Percentiles rank a stretch among this genome's conserved stretches.
Evolutionary conservation across 35 echinoderm and acorn worm genomes (phyloP).

Genomic region (Lytechinus pictus): DNA sequence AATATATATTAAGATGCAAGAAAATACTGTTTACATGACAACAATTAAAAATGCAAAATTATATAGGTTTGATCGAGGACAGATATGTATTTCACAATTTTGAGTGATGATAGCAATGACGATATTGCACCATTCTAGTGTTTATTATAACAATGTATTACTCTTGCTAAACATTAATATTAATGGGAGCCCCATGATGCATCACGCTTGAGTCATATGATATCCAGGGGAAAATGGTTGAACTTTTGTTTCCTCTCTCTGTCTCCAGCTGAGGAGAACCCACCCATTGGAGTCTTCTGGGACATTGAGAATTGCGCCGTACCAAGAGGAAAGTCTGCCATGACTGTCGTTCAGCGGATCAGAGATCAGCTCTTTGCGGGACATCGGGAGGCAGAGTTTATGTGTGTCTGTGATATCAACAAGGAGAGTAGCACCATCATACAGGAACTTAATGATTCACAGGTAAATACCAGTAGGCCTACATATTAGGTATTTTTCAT

Average conservation of each 20-base stretch:
- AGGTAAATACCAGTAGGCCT: constrained; percentile 69
- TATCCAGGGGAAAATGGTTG: neutral
- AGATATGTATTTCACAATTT: no score
- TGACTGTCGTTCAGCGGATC: constrained; percentile 83
- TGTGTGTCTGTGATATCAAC: constrained; percentile 99
- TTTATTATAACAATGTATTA: no score
- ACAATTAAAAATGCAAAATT: no score
- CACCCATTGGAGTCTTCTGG: constrained; percentile 99
- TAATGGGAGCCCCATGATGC: no score
- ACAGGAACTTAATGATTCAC: constrained; percentile 95
- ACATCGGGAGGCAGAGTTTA: constrained; percentile 95
- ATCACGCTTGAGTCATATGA: no score
- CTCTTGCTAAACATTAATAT: no score
- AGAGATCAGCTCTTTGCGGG: constrained; percentile 86
- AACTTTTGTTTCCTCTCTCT: neutral
- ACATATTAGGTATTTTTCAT: no score
- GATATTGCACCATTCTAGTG: no score
- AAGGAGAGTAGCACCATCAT: constrained; percentile 82
- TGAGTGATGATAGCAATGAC: no score
- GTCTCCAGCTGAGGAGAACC: neutral
- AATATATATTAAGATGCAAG: neutral
- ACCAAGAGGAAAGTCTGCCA: constrained; percentile 84
- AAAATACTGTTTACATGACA: no score
- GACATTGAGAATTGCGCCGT: constrained; percentile 98
- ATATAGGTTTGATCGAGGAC: no score